phyloP scores from a whole-genome alignment of 2,797 vertebrate species.

The Parauchenoglanis punctatus region DNA sequence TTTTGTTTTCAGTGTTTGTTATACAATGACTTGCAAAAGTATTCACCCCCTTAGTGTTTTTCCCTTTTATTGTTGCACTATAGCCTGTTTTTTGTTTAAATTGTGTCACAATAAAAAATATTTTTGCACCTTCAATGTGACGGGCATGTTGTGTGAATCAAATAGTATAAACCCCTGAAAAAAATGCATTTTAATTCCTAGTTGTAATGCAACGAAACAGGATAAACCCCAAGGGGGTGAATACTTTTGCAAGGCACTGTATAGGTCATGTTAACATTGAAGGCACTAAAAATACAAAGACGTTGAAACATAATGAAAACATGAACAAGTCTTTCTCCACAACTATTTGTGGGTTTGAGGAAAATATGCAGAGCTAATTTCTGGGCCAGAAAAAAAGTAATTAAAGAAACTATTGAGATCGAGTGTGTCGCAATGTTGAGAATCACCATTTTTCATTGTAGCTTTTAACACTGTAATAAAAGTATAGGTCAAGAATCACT shows the following conservation, averaged over 20 bases:
- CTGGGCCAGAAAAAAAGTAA: not conserved
- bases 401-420: not conserved
- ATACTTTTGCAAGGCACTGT: too few species aligned
- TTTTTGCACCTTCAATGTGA: too few species aligned
- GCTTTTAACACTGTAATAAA: not conserved
- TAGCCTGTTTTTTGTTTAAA: too few species aligned
- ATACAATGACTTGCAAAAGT: not conserved
- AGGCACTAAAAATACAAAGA: not conserved
- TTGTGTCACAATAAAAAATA: too few species aligned
- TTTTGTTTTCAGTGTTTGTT: not conserved
- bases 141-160: too few species aligned
- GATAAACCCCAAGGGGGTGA: too few species aligned
- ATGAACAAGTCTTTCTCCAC: not conserved
- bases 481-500: not conserved
- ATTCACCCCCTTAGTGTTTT: too few species aligned
- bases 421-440: not conserved
- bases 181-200: too few species aligned
- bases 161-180: too few species aligned
- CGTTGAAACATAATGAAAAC: not conserved
- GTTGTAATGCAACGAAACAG: too few species aligned
- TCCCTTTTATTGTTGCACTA: too few species aligned
- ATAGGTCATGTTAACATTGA: not conserved
- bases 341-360: not conserved
- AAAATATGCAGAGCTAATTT: not conserved
- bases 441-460: not conserved